Evolutionary conservation across 2,888 invertebrate genomes (phyloP).

Genomic region (Tachystola acroxantha): DNA sequence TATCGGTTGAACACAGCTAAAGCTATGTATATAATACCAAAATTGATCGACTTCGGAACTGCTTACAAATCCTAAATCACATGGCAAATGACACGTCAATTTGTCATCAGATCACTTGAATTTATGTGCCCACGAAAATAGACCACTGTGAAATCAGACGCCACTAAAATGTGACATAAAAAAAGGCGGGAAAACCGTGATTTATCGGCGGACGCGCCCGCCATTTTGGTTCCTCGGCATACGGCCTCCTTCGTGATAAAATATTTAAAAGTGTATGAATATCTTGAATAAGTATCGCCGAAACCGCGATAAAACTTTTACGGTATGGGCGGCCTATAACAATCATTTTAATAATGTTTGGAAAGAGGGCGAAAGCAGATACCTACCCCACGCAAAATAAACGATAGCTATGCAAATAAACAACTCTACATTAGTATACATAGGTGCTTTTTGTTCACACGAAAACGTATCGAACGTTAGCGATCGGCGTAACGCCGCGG

Average conservation of each 20-base stretch:
- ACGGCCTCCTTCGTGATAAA: conserved; percentile 27
- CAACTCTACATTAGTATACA: too few relatives aligned
- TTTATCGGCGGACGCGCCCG: conserved; percentile 33
- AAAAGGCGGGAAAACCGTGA: conserved; percentile 38
- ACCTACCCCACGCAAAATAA: too few relatives aligned
- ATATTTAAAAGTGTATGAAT: conserved; percentile 35
- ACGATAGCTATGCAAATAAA: too few relatives aligned
- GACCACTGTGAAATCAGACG: conserved; percentile 40
- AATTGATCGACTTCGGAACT: conserved; percentile 1
- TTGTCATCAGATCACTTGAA: conserved; percentile 10
- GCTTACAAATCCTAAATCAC: conserved; percentile 4
- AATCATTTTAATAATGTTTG: too few relatives aligned
- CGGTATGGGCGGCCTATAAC: neutral
- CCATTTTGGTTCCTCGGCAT: conserved; percentile 27
- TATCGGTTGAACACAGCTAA: neutral
- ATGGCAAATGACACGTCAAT: conserved; percentile 7
- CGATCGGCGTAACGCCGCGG: too few relatives aligned
- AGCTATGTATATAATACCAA: neutral
- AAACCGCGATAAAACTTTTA: conserved; percentile 4
- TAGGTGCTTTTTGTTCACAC: too few relatives aligned
- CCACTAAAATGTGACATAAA: conserved; percentile 35
- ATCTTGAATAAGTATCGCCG: conserved; percentile 18
- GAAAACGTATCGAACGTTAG: too few relatives aligned
- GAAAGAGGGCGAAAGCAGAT: too few relatives aligned
- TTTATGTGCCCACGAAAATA: conserved; percentile 30